These are phyloP conservation scores for Willowsia nigromaculata DNA, from an alignment of 2,888 invertebrate species.

Conservation along the genomic window DNA sequence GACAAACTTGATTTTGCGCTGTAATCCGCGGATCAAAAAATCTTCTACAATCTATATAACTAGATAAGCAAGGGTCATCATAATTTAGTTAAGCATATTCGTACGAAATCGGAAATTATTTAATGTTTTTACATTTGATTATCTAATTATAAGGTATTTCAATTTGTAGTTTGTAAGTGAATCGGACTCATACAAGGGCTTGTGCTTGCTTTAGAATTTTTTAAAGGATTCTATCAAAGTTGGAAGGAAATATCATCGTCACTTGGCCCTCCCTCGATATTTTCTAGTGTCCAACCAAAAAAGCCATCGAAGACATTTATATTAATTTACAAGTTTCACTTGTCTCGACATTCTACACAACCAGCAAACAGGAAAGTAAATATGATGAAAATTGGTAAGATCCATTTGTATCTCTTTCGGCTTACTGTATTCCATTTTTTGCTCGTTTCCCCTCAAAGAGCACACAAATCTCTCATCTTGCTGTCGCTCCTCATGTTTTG, in stretches of 20 bases:
- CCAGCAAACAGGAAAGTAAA: neutral
- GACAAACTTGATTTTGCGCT: too few species aligned
- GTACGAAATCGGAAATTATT: too few species aligned
- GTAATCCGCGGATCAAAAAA: too few species aligned
- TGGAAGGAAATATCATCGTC: neutral
- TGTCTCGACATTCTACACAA: neutral
- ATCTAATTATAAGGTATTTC: too few species aligned
- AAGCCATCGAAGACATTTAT: constrained; percentile 19
- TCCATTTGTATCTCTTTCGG: constrained; percentile 38
- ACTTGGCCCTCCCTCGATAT: neutral
- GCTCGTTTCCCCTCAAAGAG: constrained; percentile 50
- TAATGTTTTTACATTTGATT: too few species aligned
- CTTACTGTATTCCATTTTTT: constrained; percentile 48
- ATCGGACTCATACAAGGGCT: too few species aligned
- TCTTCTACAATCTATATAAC: too few species aligned
- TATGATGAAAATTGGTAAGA: constrained; percentile 10
- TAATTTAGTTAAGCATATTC: too few species aligned
- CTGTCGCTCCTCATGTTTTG: constrained; percentile 16
- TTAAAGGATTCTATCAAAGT: too few species aligned
- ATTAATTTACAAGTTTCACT: constrained; percentile 37
- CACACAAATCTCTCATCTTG: constrained; percentile 29
- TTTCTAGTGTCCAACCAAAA: constrained; percentile 20
- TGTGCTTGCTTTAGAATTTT: too few species aligned
- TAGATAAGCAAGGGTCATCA: too few species aligned
- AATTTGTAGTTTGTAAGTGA: too few species aligned